Percentiles rank a stretch among this genome's conserved stretches.
Evolutionary conservation across 2,797 vertebrate genomes (phyloP).

Genomic region (Tiaroga cobitis): DNA sequence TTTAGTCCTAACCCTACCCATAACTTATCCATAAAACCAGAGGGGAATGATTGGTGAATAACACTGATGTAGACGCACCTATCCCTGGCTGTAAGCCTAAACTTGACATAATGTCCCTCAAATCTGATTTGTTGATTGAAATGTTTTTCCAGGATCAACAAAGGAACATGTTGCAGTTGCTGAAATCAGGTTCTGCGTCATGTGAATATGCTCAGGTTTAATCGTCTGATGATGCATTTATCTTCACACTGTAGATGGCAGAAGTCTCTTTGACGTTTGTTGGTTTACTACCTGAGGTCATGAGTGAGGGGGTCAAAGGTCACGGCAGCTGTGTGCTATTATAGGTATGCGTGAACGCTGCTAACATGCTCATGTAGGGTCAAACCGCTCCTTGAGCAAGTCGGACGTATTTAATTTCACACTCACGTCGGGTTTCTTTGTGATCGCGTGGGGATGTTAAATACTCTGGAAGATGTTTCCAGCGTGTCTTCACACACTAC

Average conservation of each 20-base stretch:
- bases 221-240: not conserved
- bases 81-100: not conserved
- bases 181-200: too few relatives aligned
- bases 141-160: too few relatives aligned
- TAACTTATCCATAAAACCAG: too few relatives aligned
- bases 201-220: not conserved
- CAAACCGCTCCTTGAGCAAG: not conserved
- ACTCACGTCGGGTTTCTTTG: slow-evolving; percentile 2
- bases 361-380: slow-evolving; percentile 19
- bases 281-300: slow-evolving; percentile 4
- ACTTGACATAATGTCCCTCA: not conserved
- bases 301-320: slow-evolving; percentile 20
- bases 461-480: slow-evolving; percentile 6
- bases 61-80: not conserved
- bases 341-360: slow-evolving; percentile 9
- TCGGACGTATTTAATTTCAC: slow-evolving; percentile 37
- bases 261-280: not conserved
- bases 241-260: not conserved
- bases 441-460: slow-evolving; percentile 1
- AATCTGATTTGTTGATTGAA: too few relatives aligned
- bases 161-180: too few relatives aligned
- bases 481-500: not conserved
- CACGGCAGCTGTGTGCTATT: slow-evolving; percentile 33
- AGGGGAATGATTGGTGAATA: not conserved
- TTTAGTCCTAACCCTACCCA: too few relatives aligned